Evolutionary conservation across 2,797 vertebrate species (phyloP).

Genomic region (Cirrhinus molitorella): DNA sequence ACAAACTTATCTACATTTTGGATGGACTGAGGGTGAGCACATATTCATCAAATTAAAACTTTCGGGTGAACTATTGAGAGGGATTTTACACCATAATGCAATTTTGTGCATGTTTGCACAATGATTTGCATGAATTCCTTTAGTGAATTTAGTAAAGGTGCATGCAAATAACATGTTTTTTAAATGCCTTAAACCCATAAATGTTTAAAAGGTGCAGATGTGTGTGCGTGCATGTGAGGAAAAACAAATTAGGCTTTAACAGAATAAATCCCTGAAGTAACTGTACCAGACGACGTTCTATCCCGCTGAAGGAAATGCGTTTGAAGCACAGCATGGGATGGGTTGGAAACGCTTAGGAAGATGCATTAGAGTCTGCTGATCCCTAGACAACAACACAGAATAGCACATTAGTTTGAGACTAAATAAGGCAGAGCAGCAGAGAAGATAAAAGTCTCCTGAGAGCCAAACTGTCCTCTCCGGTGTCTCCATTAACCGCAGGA

Average conservation of each 20-base stretch:
- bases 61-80: not conserved
- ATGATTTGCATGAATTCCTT: not conserved
- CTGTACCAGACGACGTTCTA: not conserved
- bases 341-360: not conserved
- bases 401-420: conserved; percentile 33
- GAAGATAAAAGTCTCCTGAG: conserved; percentile 10
- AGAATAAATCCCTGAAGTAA: not conserved
- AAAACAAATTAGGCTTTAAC: conserved; percentile 2
- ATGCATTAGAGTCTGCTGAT: not conserved
- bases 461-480: conserved; percentile 24
- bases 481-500: conserved; percentile 30
- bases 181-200: not conserved
- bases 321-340: not conserved
- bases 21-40: no score
- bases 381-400: conserved; percentile 22
- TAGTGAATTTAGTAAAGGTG: not conserved
- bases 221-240: no score
- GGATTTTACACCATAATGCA: fast-evolving
- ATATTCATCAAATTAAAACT: not conserved
- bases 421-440: conserved; percentile 24
- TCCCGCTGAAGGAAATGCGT: not conserved
- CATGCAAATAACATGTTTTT: conserved; percentile 2
- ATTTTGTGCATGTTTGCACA: not conserved
- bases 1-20: no score
- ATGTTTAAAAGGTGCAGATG: not conserved